phyloP scores from a whole-genome alignment of 2,113 vertebrate species.

The Carlito syrichta region DNA sequence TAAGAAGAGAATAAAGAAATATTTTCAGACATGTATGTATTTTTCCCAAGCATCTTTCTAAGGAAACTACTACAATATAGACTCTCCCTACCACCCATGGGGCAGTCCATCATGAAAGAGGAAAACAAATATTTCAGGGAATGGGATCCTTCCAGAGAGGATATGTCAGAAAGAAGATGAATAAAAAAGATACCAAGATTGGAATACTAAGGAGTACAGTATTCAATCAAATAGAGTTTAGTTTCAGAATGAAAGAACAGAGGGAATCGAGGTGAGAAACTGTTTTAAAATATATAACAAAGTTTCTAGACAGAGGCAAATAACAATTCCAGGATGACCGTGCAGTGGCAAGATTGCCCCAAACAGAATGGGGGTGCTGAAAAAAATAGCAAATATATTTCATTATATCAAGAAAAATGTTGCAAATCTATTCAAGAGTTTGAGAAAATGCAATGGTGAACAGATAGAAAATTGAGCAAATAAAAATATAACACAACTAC shows the following conservation, averaged over 20 bases:
- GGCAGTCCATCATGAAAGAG: not conserved
- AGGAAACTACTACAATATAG: not conserved
- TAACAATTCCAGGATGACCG: not conserved
- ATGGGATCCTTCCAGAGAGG: too few species aligned
- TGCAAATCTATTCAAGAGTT: not conserved
- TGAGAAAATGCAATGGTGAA: not conserved
- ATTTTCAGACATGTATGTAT: not conserved
- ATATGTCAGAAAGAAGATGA: too few species aligned
- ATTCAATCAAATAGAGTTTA: too few species aligned
- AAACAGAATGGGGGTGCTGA: not conserved
- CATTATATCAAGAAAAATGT: not conserved
- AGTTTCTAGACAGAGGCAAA: not conserved
- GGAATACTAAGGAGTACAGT: too few species aligned
- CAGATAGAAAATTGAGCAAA: not conserved
- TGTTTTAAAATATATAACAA: too few species aligned
- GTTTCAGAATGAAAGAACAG: too few species aligned
- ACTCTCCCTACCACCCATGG: fast-evolving
- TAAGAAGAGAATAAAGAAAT: not conserved
- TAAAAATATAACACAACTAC: not conserved
- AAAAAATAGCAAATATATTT: not conserved
- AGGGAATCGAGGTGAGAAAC: too few species aligned
- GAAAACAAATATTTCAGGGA: not conserved
- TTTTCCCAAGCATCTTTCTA: not conserved
- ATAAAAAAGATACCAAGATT: too few species aligned
- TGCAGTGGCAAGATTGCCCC: not conserved